A percentile compares a stretch with the other conserved stretches of the same genome.
Evolutionary conservation across 1,140 invertebrate species (phyloP).

Genomic region (Drosophila malerkotliana): DNA sequence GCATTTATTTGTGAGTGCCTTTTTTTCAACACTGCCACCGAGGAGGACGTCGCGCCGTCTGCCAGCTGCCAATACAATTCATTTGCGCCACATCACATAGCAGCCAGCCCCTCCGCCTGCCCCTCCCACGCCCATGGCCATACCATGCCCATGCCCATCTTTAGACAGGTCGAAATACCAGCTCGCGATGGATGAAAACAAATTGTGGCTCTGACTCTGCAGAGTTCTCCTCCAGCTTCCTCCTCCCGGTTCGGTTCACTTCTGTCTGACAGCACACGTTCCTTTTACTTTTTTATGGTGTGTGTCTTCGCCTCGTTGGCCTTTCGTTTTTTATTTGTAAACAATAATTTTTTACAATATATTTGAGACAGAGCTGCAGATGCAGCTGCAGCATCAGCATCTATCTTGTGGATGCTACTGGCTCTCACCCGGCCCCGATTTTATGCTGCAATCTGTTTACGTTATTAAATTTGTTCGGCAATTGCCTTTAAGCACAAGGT

Average conservation of each 20-base stretch:
- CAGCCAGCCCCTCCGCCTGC: slow-evolving; percentile 8
- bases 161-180: slow-evolving; percentile 4
- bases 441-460: slow-evolving; percentile 50
- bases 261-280: slow-evolving; percentile 54
- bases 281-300: slow-evolving; percentile 51
- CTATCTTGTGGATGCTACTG: slow-evolving; percentile 17
- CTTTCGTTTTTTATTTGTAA: slow-evolving; percentile 68
- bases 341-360: slow-evolving; percentile 70
- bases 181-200: slow-evolving; percentile 57
- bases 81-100: slow-evolving; percentile 68
- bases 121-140: background rate
- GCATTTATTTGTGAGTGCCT: slow-evolving; percentile 27
- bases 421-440: background rate
- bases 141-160: slow-evolving; percentile 18
- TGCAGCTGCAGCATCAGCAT: slow-evolving; percentile 42
- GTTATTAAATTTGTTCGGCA: slow-evolving; percentile 61
- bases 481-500: slow-evolving; percentile 49
- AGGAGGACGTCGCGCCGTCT: slow-evolving; percentile 58
- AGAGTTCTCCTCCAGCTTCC: slow-evolving; percentile 17
- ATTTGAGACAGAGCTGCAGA: slow-evolving; percentile 44
- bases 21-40: slow-evolving; percentile 7
- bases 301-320: slow-evolving; percentile 42
- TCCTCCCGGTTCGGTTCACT: slow-evolving; percentile 17
- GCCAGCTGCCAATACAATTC: slow-evolving; percentile 77
- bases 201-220: slow-evolving; percentile 52